phyloP scores from a whole-genome alignment of 2,888 invertebrate genomes.

The Panzeria rudis region DNA sequence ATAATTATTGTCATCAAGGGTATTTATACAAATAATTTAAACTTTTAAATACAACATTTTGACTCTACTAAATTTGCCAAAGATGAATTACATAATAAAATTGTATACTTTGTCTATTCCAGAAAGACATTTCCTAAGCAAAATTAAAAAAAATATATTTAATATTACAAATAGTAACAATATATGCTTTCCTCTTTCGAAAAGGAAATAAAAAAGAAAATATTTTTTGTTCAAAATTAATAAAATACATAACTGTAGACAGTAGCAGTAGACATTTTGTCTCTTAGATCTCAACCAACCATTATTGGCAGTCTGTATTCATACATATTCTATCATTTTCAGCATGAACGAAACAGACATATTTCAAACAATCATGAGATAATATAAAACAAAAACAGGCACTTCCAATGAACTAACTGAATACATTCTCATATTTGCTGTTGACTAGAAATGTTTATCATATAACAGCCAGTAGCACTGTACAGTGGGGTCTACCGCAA shows the following conservation, averaged over 20 bases:
- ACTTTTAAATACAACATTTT: no score
- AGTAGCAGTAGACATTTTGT: constrained; percentile 59
- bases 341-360: constrained; percentile 31
- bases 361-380: constrained; percentile 23
- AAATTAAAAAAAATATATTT: neutral
- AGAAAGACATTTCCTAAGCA: constrained; percentile 14
- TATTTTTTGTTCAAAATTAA: constrained; percentile 40
- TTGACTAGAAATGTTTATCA: constrained; percentile 23
- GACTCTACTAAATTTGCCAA: constrained; percentile 25
- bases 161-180: constrained; percentile 16
- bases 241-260: constrained; percentile 55
- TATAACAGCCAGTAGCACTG: neutral
- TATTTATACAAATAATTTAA: no score
- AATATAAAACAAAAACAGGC: neutral
- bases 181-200: constrained; percentile 30
- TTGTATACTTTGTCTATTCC: constrained; percentile 35
- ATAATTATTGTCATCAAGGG: no score
- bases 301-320: constrained; percentile 57
- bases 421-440: neutral
- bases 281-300: constrained; percentile 41
- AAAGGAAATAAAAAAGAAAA: constrained; percentile 7
- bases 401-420: constrained; percentile 21
- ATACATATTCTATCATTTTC: constrained; percentile 27
- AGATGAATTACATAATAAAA: constrained; percentile 42
- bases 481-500: neutral